phyloP scores from a whole-genome alignment of 2,797 vertebrate genomes.

The Pseudochaenichthys georgianus region DNA sequence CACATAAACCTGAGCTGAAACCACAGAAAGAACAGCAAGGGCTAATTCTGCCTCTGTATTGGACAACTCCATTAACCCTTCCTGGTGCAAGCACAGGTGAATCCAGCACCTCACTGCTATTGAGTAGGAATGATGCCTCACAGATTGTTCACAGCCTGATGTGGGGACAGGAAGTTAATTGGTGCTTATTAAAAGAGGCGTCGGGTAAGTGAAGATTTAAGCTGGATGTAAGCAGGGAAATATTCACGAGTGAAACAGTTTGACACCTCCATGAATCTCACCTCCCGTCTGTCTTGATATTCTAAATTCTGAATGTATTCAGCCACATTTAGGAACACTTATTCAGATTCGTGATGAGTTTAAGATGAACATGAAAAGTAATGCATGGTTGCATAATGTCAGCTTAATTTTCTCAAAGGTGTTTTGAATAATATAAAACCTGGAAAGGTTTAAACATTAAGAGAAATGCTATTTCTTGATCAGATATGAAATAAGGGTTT shows the following conservation, averaged over 20 bases:
- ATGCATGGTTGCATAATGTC: slow-evolving; percentile 38
- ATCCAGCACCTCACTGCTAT: slow-evolving; percentile 39
- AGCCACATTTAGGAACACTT: slow-evolving; percentile 8
- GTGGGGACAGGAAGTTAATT: slow-evolving; percentile 25
- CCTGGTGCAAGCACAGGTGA: slow-evolving; percentile 38
- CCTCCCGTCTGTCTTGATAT: slow-evolving; percentile 10
- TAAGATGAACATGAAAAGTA: slow-evolving; percentile 35
- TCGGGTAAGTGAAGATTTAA: slow-evolving; percentile 29
- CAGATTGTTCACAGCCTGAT: slow-evolving; percentile 33
- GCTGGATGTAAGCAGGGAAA: slow-evolving; percentile 30
- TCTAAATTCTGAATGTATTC: slow-evolving; percentile 10
- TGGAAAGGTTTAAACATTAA: slow-evolving; percentile 22
- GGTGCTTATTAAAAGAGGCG: slow-evolving; percentile 18
- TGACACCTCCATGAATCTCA: slow-evolving; percentile 24
- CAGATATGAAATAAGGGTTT: slow-evolving; percentile 10
- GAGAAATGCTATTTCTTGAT: slow-evolving; percentile 6
- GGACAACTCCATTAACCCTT: slow-evolving; percentile 65
- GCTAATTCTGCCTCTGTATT: slow-evolving; percentile 55
- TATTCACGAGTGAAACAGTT: slow-evolving; percentile 34
- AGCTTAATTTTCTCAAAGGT: slow-evolving; percentile 33
- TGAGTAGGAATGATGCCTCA: slow-evolving; percentile 49
- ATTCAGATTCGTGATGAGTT: slow-evolving; percentile 32
- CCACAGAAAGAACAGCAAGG: slow-evolving; percentile 43
- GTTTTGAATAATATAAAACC: slow-evolving; percentile 37
- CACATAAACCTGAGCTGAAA: slow-evolving; percentile 47